A percentile compares a stretch with the other conserved stretches of the same genome.
These are phyloP conservation scores for Ornithoptera alexandrae DNA, from an alignment of 2,888 invertebrate species.

Conservation along the genomic window DNA sequence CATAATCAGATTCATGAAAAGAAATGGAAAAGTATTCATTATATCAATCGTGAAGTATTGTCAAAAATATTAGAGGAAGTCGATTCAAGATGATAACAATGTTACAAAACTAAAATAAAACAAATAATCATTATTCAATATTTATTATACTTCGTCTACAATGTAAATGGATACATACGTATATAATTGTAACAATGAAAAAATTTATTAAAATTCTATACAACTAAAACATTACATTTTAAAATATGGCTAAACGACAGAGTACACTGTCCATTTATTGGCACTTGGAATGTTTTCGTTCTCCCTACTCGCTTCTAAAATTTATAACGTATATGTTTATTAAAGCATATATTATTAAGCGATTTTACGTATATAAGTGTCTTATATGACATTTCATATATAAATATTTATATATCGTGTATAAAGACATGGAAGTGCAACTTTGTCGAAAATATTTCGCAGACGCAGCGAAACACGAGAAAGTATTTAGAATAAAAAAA, in stretches of 20 bases:
- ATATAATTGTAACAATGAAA: constrained; percentile 55
- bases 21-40: too few species aligned
- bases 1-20: too few species aligned
- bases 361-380: constrained; percentile 45
- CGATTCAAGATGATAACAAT: too few species aligned
- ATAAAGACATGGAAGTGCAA: constrained; percentile 55
- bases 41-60: too few species aligned
- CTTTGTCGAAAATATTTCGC: constrained; percentile 64
- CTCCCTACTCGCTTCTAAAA: constrained; percentile 41
- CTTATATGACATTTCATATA: constrained; percentile 71
- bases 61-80: too few species aligned
- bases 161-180: constrained; percentile 69
- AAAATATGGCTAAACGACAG: constrained; percentile 75
- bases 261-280: constrained; percentile 54
- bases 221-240: constrained; percentile 57
- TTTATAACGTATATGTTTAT: constrained; percentile 35
- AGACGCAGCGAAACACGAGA: constrained; percentile 60
- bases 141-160: constrained; percentile 73
- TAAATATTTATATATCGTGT: constrained; percentile 74
- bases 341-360: constrained; percentile 49
- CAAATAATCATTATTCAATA: constrained; percentile 58
- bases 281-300: constrained; percentile 66
- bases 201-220: constrained; percentile 63
- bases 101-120: constrained; percentile 34
- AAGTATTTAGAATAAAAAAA: constrained; percentile 6